Evolutionary conservation across 2,888 invertebrate genomes (phyloP), one percentile per base, ranked within the genome.

Genomic region (Serrognathus titanus): DNA sequence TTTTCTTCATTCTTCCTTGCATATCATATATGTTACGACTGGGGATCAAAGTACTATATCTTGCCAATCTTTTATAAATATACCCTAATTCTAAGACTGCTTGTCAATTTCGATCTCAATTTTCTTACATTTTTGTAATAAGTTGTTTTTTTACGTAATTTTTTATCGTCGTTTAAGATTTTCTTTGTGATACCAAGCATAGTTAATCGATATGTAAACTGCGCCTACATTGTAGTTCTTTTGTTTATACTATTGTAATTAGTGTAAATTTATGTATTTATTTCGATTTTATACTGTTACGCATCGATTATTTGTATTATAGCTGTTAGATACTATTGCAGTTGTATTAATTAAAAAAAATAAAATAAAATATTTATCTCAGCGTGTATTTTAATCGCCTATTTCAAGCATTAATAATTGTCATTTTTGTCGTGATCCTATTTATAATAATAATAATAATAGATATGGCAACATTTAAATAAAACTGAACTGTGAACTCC

Each of bases 321-420:
- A 76, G 74, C 75, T 74, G 76, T 77, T 77, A 75, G 75, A 74
- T 65, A 70, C 63, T 72, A 72, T 72, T 73, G 70, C 73, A 74
- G 75, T 76, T 76, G 75, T 75, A 74, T 70, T 71, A 68, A 72
- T 66, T 69, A 68, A 70, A 45, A 52, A 57, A 48, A 54, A 58
- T 53, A 58, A 57, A 58, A 72, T 71, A 64, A 71, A 73, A 63
- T 55, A 63, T 62, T 65, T 63, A 65, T 63, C 55, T 57, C 53
- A 59, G 50, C 11, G 35, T 11, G 38, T 36, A 11, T 41, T 24
- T 53, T 36, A 40, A 31, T 31, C 24, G 24, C 24, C 36, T 51
- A 48, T 45, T 24, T 45, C 11, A 11, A 47, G 20, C 47, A 35
- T 16, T 31, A 16, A 24, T 16, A 11, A 24, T n/a, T 40, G 40